Evolutionary conservation across 2,113 vertebrate genomes (phyloP).

Genomic region (Myotis davidii): DNA sequence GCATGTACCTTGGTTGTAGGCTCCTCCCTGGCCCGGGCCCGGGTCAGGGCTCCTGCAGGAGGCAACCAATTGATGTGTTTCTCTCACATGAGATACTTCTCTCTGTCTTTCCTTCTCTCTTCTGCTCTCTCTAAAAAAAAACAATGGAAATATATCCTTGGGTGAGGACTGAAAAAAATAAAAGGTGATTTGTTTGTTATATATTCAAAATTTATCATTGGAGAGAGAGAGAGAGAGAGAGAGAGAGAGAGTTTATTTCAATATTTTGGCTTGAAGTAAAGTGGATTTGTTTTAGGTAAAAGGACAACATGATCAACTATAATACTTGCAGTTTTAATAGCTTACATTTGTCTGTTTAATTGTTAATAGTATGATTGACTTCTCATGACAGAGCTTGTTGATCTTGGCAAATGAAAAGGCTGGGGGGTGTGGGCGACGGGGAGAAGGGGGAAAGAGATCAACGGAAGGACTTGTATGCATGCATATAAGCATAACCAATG

Average conservation of each 20-base stretch:
- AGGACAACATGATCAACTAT: neutral
- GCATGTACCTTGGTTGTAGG: too few relatives aligned
- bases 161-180: neutral
- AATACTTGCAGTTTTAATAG: slow-evolving; percentile 43
- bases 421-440: too few relatives aligned
- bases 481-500: too few relatives aligned
- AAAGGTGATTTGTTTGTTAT: neutral
- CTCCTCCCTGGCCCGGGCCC: too few relatives aligned
- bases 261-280: neutral
- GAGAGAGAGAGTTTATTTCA: neutral
- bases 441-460: too few relatives aligned
- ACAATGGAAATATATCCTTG: too few relatives aligned
- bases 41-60: too few relatives aligned
- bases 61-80: too few relatives aligned
- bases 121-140: too few relatives aligned
- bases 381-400: neutral
- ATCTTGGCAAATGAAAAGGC: slow-evolving; percentile 21
- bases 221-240: neutral
- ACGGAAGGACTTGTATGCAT: too few relatives aligned
- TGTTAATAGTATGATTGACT: slow-evolving; percentile 25
- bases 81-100: too few relatives aligned
- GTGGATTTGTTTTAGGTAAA: slow-evolving; percentile 20
- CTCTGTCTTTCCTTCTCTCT: too few relatives aligned
- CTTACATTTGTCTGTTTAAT: slow-evolving; percentile 10
- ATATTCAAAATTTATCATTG: neutral